Conservation (phyloP, 1,140 invertebrate species). For the Tetranychus cinnabarinus region DNA sequence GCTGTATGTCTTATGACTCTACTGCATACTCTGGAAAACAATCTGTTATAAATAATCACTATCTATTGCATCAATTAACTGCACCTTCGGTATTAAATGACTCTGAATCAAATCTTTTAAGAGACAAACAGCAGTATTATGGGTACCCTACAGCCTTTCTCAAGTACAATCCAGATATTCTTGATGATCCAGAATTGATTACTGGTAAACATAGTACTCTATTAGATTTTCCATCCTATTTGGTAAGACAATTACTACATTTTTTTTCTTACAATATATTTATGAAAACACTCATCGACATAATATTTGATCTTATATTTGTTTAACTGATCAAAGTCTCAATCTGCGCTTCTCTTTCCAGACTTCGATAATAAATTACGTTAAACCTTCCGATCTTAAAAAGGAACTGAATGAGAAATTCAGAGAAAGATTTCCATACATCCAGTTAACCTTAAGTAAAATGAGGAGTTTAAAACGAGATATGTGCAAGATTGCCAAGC, state of each 20-base stretch:
- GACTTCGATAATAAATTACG: conserved; percentile 82
- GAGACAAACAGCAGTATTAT: background rate
- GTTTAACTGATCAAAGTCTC: background rate
- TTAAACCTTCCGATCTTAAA: conserved; percentile 82
- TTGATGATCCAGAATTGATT: conserved; percentile 84
- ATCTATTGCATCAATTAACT: background rate
- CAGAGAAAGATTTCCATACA: conserved; percentile 73
- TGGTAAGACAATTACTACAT: conserved; percentile 28
- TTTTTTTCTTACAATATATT: background rate
- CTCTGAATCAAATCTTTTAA: background rate
- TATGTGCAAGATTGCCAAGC: conserved; percentile 68
- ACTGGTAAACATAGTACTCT: conserved; percentile 81
- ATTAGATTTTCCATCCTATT: conserved; percentile 80
- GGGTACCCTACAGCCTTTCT: background rate
- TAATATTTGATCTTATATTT: background rate
- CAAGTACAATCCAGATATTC: conserved; percentile 53
- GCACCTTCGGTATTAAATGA: background rate
- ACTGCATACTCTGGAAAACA: background rate
- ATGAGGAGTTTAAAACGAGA: conserved; percentile 66
- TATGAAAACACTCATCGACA: background rate
- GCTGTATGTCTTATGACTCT: background rate
- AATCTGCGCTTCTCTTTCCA: background rate
- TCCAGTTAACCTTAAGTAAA: conserved; percentile 88
- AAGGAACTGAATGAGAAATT: conserved; percentile 96
- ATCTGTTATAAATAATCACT: background rate